Conservation (phyloP, 2,888 invertebrate genomes). For the Perithous albicinctus region DNA sequence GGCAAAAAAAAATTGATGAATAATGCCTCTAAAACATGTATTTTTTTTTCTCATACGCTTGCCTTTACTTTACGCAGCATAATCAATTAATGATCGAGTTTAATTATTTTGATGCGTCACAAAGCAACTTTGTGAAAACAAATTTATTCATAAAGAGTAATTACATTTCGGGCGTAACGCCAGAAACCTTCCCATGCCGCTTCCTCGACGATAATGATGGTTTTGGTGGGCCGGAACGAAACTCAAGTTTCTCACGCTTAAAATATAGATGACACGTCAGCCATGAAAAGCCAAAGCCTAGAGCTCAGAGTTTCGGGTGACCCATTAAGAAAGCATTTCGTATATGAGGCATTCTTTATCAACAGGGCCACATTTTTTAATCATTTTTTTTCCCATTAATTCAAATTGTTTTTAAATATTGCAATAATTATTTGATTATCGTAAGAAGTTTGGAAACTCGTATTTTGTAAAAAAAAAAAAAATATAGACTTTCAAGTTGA, state of each 20-base stretch:
- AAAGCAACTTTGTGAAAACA: conserved; percentile 48
- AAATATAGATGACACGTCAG: conserved; percentile 7
- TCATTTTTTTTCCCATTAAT: no score
- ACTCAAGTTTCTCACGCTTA: conserved; percentile 35
- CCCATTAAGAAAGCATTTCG: conserved; percentile 3
- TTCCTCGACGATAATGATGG: conserved; percentile 18
- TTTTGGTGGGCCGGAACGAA: background rate
- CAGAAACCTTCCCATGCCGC: background rate
- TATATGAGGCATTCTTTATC: no score
- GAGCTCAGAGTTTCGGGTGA: background rate
- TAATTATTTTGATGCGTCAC: conserved; percentile 61
- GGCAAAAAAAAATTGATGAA: no score
- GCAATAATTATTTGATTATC: no score
- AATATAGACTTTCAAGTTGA: no score
- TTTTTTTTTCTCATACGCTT: background rate
- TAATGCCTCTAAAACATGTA: no score
- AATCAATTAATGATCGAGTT: conserved; percentile 26
- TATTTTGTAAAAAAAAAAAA: no score
- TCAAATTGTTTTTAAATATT: no score
- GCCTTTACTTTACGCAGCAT: background rate
- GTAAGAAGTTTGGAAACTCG: no score
- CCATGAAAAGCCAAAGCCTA: conserved; percentile 5
- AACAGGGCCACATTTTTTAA: no score
- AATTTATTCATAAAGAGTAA: conserved; percentile 62
- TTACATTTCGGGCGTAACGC: conserved; percentile 39